Evolutionary conservation across 2,113 vertebrate species (phyloP).

Genomic region (Phalacrocorax aristotelis): DNA sequence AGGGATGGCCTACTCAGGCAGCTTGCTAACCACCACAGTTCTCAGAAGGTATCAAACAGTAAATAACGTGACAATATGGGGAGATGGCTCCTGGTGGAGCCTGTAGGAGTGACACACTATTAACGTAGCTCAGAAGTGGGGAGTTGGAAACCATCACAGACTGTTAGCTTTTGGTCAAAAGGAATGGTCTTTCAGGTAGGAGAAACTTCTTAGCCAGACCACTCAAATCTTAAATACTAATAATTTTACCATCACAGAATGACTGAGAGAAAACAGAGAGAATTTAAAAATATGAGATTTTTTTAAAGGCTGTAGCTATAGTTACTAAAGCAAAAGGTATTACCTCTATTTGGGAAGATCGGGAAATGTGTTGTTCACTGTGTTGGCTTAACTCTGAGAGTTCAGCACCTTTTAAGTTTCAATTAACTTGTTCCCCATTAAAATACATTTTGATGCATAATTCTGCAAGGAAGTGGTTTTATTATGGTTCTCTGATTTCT

Average conservation of each 20-base stretch:
- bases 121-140: background rate
- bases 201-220: background rate
- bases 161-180: background rate
- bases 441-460: background rate
- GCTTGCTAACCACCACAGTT: background rate
- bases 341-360: background rate
- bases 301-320: background rate
- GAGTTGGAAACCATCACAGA: rapidly evolving
- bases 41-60: background rate
- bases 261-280: background rate
- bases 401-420: background rate
- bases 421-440: background rate
- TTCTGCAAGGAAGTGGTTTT: background rate
- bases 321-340: background rate
- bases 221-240: background rate
- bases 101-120: background rate
- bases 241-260: background rate
- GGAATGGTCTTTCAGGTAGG: background rate
- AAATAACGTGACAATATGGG: background rate
- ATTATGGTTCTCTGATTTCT: background rate
- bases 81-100: background rate
- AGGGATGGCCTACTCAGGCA: background rate
- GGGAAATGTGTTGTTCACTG: background rate
- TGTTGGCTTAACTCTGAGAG: background rate
- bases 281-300: background rate